phyloP scores from a whole-genome alignment of 2,888 invertebrate genomes.

The Nesidiocoris tenuis region DNA sequence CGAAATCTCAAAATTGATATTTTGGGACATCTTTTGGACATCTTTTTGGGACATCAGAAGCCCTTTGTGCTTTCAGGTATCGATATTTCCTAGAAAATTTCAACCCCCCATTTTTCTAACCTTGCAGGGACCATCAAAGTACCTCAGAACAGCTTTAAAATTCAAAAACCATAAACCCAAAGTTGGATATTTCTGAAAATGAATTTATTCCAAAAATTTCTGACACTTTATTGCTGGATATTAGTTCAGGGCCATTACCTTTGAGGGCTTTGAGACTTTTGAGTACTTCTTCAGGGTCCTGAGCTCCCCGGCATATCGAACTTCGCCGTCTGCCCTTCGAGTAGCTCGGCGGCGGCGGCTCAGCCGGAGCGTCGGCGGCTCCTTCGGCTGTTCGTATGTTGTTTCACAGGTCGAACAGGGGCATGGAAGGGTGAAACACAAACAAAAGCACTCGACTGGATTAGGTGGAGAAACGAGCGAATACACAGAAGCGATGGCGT shows the following conservation, averaged over 20 bases:
- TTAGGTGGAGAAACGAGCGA: constrained; percentile 4
- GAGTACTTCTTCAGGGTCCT: constrained; percentile 81
- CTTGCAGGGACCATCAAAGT: no score
- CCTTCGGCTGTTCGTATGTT: background rate
- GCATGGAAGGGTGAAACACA: constrained; percentile 15
- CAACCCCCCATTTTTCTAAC: no score
- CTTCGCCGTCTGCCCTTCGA: constrained; percentile 72
- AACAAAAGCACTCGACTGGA: constrained; percentile 7
- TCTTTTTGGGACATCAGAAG: no score
- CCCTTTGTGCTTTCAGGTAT: no score
- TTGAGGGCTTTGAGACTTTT: constrained; percentile 77
- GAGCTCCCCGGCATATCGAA: constrained; percentile 69
- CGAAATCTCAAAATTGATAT: no score
- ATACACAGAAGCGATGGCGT: background rate
- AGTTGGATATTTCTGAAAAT: no score
- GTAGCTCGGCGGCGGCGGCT: constrained; percentile 29
- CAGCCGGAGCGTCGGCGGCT: constrained; percentile 27
- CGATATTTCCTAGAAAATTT: no score
- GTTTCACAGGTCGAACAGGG: constrained; percentile 1
- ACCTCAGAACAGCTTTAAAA: no score
- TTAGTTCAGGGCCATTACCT: constrained; percentile 66
- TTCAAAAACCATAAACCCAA: no score
- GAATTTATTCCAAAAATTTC: no score
- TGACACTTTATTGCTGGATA: no score
- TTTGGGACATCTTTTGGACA: no score